Percentiles rank a stretch among this genome's conserved stretches.
Evolutionary conservation across 2,113 vertebrate species (phyloP).

Genomic region (Dasyprocta punctata): DNA sequence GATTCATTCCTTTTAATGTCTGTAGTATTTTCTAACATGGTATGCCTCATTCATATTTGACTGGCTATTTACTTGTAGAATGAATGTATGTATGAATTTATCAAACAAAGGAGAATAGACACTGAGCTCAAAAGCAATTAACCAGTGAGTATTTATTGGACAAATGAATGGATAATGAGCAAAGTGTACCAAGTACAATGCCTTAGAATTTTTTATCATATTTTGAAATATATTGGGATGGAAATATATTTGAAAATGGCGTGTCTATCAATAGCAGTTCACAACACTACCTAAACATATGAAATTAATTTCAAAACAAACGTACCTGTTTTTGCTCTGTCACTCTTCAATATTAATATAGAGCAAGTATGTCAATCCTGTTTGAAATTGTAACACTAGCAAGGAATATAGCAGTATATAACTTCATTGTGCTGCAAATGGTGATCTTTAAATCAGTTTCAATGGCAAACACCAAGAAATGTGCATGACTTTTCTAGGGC

Average conservation of each 20-base stretch:
- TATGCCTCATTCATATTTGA: background rate
- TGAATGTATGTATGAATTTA: background rate
- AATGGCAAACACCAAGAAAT: constrained; percentile 48
- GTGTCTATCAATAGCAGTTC: background rate
- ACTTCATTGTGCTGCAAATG: constrained; percentile 63
- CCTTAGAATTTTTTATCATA: background rate
- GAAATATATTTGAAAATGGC: background rate
- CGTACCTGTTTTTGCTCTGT: constrained; percentile 4
- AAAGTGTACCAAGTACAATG: background rate
- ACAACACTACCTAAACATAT: background rate
- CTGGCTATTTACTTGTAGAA: background rate
- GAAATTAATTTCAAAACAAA: constrained; percentile 32
- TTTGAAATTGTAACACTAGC: background rate
- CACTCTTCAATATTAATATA: background rate
- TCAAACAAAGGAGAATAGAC: constrained; percentile 11
- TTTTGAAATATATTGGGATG: constrained; percentile 7
- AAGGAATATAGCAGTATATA: constrained; percentile 46
- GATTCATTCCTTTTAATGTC: background rate
- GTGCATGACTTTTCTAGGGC: constrained; percentile 33
- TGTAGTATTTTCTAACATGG: background rate
- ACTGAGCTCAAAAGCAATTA: background rate
- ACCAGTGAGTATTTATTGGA: background rate
- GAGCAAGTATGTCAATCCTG: constrained; percentile 19
- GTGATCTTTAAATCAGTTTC: constrained; percentile 51
- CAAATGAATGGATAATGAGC: background rate